Conservation (phyloP, 1,140 invertebrate species). For the Aphaenogaster floridana region DNA sequence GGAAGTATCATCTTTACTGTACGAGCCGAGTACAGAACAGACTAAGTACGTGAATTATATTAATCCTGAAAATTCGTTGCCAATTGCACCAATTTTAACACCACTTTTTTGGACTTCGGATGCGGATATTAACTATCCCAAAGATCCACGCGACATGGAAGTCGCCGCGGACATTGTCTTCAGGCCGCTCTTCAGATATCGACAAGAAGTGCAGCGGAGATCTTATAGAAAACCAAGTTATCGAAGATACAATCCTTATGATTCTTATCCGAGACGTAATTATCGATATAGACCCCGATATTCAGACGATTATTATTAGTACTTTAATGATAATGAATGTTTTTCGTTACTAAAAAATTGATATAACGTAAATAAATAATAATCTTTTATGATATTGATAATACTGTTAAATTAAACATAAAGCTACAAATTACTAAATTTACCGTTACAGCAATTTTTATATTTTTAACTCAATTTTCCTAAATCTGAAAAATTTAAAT, state of each 20-base stretch:
- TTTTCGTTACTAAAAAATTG: background rate
- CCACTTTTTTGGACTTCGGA: slow-evolving; percentile 41
- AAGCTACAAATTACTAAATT: background rate
- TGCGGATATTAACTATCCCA: slow-evolving; percentile 20
- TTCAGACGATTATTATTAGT: slow-evolving; percentile 62
- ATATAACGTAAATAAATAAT: background rate
- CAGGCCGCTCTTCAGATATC: slow-evolving; percentile 83
- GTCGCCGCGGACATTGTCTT: slow-evolving; percentile 84
- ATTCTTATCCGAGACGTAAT: slow-evolving; percentile 62
- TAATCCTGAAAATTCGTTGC: slow-evolving; percentile 7
- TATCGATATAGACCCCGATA: slow-evolving; percentile 62
- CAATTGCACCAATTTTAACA: background rate
- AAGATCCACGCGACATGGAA: slow-evolving; percentile 79
- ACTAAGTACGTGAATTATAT: background rate
- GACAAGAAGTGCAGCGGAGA: slow-evolving; percentile 77
- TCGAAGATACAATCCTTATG: slow-evolving; percentile 3
- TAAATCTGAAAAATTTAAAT: background rate
- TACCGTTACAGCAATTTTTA: slow-evolving; percentile 2
- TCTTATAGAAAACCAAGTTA: slow-evolving; percentile 67
- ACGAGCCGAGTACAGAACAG: background rate
- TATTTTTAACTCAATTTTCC: background rate
- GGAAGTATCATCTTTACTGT: background rate
- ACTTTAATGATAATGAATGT: background rate
- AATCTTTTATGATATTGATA: background rate
- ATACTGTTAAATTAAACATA: background rate